These are phyloP conservation scores for Lithophane socia DNA, from an alignment of 2,888 invertebrate genomes.

Conservation along the genomic window DNA sequence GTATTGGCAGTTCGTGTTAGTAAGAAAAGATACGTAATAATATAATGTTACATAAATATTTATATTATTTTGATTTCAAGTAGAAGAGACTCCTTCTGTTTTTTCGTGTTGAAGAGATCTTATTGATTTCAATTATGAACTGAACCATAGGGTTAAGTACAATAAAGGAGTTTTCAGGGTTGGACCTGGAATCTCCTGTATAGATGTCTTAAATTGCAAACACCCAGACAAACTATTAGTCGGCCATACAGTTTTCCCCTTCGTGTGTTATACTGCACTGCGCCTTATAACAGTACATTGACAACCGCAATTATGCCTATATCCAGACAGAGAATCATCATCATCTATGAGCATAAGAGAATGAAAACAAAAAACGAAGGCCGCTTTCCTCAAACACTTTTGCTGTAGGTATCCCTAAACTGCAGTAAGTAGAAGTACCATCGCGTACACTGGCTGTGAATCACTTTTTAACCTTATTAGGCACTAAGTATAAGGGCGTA, in stretches of 20 bases:
- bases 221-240: background rate
- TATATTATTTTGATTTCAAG: background rate
- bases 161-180: background rate
- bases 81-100: background rate
- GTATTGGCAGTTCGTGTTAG: slow-evolving; percentile 6
- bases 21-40: background rate
- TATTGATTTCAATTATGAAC: background rate
- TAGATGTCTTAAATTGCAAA: background rate
- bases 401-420: background rate
- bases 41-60: slow-evolving; percentile 15
- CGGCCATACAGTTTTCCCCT: background rate
- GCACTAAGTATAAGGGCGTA: no score
- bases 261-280: no score
- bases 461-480: no score
- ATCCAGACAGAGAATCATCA: no score
- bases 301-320: background rate
- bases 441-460: no score
- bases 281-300: background rate
- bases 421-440: background rate
- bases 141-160: background rate
- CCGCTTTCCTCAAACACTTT: background rate
- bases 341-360: no score
- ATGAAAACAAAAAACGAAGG: no score
- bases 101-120: background rate
- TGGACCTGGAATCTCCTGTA: background rate